Percentiles rank a stretch among this genome's conserved stretches.
Evolutionary conservation across 2,888 invertebrate genomes (phyloP).

Genomic region (Cinara cedri): DNA sequence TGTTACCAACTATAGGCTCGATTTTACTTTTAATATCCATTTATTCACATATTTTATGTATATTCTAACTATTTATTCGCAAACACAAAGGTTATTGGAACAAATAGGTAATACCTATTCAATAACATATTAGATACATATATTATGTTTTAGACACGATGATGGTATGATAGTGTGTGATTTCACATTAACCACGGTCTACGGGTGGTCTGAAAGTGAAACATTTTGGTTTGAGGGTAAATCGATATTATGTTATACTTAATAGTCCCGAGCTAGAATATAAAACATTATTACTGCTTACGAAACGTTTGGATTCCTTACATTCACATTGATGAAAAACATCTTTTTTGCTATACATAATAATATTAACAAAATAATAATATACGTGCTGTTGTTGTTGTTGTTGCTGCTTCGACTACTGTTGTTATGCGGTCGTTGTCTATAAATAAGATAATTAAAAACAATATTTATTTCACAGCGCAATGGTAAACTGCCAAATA

Average conservation of each 20-base stretch:
- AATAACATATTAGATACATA: too few species aligned
- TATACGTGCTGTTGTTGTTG: slow-evolving; percentile 2
- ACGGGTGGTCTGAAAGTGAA: background rate
- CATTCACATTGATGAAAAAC: background rate
- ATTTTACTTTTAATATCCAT: too few species aligned
- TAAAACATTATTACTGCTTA: background rate
- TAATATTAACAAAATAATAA: background rate
- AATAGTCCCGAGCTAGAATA: background rate
- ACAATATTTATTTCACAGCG: slow-evolving; percentile 14
- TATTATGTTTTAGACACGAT: too few species aligned
- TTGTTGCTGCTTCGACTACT: too few species aligned
- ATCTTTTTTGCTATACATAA: background rate
- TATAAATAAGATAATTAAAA: slow-evolving; percentile 44
- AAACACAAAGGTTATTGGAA: too few species aligned
- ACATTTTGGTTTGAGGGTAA: slow-evolving; percentile 3
- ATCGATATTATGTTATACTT: slow-evolving; percentile 3
- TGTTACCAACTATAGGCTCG: too few species aligned
- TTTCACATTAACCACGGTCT: background rate
- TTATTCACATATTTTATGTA: too few species aligned
- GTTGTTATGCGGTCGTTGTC: slow-evolving; percentile 2
- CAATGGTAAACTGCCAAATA: slow-evolving; percentile 35
- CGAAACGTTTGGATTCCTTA: too few species aligned
- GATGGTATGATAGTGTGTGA: too few species aligned
- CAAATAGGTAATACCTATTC: too few species aligned
- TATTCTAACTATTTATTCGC: too few species aligned